Evolutionary conservation across 2,113 vertebrate genomes (phyloP).

Genomic region (Heterotis niloticus): DNA sequence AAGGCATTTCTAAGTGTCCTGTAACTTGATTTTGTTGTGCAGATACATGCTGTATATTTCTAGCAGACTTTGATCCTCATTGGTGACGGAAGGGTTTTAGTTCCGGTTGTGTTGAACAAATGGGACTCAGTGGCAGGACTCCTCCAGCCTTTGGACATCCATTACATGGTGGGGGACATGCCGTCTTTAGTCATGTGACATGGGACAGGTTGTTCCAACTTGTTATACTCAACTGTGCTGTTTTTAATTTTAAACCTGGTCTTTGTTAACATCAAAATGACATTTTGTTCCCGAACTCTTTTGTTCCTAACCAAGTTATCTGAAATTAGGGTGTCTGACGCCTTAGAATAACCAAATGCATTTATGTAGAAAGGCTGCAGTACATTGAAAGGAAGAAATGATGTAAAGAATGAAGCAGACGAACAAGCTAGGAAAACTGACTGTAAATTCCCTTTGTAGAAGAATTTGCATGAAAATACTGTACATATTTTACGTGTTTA

Average conservation of each 20-base stretch:
- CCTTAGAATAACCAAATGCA: slow-evolving; percentile 13
- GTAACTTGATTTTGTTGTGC: too few species aligned
- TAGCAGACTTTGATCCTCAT: too few species aligned
- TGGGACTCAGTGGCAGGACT: not conserved
- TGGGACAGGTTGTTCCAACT: not conserved
- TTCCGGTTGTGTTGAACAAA: not conserved
- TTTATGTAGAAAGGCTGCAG: not conserved
- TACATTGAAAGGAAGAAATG: not conserved
- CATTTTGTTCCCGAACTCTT: not conserved
- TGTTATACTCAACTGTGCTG: not conserved
- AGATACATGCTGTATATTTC: too few species aligned
- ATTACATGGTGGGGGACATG: not conserved
- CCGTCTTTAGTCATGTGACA: not conserved
- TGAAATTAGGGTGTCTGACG: not conserved
- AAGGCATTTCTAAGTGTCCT: too few species aligned
- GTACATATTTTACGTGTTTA: slow-evolving; percentile 27
- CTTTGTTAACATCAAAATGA: not conserved
- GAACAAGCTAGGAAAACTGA: not conserved
- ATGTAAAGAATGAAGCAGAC: not conserved
- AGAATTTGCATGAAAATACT: slow-evolving; percentile 9
- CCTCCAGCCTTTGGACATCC: too few species aligned
- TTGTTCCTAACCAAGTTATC: not conserved
- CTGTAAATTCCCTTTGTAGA: slow-evolving; percentile 15
- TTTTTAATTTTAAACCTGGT: not conserved
- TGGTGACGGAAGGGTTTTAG: too few species aligned